Evolutionary conservation across 2,797 vertebrate species (phyloP).

Genomic region (Rhabdophis nuchalis): DNA sequence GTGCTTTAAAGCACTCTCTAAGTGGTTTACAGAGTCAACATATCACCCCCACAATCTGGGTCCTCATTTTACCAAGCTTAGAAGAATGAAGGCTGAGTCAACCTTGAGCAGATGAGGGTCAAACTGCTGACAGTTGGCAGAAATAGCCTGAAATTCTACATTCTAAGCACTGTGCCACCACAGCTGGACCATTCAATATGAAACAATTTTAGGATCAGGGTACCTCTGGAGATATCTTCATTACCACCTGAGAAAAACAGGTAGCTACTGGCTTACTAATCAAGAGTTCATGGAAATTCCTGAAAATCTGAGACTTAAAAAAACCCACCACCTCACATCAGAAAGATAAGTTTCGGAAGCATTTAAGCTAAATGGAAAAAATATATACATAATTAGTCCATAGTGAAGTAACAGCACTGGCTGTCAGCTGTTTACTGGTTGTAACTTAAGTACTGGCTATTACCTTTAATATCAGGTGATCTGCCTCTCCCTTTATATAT

Average conservation of each 20-base stretch:
- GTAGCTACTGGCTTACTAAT: not conserved
- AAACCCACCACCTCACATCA: no score
- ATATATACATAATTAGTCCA: not conserved
- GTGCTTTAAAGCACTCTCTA: no score
- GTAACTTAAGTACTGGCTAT: not conserved
- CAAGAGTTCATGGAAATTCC: not conserved
- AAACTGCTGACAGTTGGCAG: no score
- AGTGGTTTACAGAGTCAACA: no score
- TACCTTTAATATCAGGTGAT: not conserved
- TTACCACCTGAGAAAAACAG: not conserved
- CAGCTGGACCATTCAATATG: not conserved
- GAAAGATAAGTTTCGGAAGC: not conserved
- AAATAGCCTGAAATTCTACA: no score
- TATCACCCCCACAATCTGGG: no score
- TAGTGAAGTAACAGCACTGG: not conserved
- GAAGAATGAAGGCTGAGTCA: no score
- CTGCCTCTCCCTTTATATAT: not conserved
- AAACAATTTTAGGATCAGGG: not conserved
- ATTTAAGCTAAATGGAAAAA: not conserved
- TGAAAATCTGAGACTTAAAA: not conserved
- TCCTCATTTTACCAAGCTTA: no score
- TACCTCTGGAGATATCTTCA: not conserved
- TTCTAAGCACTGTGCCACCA: no score
- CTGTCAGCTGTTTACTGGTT: not conserved
- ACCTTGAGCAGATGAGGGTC: no score